Evolutionary conservation across 2,113 vertebrate genomes (phyloP).

Genomic region (Condylura cristata): DNA sequence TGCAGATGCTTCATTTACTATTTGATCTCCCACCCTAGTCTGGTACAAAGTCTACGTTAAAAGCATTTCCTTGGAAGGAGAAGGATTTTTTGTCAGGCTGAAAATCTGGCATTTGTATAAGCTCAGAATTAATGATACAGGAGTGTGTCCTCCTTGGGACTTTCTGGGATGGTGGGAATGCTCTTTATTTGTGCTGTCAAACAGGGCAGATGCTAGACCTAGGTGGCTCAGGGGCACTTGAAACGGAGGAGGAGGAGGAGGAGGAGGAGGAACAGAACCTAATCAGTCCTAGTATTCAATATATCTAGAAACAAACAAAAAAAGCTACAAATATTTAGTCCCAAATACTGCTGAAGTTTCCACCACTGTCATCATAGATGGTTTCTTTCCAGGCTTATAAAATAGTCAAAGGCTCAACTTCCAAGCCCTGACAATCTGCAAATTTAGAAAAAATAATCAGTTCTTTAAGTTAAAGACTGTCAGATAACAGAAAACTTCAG

Average conservation of each 20-base stretch:
- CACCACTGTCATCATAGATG: not conserved
- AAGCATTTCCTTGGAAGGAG: conserved; percentile 80
- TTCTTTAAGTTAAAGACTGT: not conserved
- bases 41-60: conserved; percentile 92
- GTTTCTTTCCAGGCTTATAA: conserved; percentile 48
- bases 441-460: conserved; percentile 28
- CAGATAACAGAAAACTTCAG: not conserved
- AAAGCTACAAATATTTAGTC: not conserved
- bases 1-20: conserved; percentile 84
- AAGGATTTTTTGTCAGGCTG: not conserved
- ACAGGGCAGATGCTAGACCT: not conserved
- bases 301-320: not conserved
- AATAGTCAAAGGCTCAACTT: not conserved
- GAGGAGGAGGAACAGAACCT: not conserved
- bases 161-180: not conserved
- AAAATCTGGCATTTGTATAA: not conserved
- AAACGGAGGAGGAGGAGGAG: conserved; percentile 28
- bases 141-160: not conserved
- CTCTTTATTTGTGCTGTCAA: not conserved
- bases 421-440: not conserved
- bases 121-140: not conserved
- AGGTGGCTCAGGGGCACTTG: not conserved
- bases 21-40: conserved; percentile 88
- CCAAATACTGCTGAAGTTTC: conserved; percentile 16
- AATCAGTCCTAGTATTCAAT: not conserved